Conservation (phyloP, 2,113 vertebrate species). For the Semnornis frantzii region DNA sequence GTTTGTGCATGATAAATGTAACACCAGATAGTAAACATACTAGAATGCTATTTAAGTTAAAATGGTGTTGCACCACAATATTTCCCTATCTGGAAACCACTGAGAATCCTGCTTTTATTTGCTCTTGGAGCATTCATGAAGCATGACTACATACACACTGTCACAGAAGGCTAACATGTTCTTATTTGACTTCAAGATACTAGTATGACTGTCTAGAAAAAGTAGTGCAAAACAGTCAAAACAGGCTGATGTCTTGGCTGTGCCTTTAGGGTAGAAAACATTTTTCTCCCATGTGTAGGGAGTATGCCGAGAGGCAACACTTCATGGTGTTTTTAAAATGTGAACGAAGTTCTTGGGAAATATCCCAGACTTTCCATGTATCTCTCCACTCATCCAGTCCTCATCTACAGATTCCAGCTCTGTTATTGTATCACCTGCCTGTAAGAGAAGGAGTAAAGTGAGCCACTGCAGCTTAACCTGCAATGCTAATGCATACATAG, state of each 20-base stretch:
- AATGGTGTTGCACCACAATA: conserved; percentile 44
- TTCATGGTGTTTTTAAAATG: conserved; percentile 73
- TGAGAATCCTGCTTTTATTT: neutral
- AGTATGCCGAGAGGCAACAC: conserved; percentile 9
- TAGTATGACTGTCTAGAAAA: conserved; percentile 70
- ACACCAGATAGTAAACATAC: conserved; percentile 41
- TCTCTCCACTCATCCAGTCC: conserved; percentile 90
- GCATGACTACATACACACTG: conserved; percentile 18
- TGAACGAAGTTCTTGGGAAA: conserved; percentile 90
- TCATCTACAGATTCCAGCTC: conserved; percentile 83
- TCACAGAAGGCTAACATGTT: neutral
- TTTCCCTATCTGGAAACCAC: neutral
- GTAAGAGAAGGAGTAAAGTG: conserved; percentile 44
- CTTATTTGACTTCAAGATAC: conserved; percentile 57
- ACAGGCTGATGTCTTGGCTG: neutral
- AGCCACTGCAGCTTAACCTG: neutral
- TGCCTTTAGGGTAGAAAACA: conserved; percentile 46
- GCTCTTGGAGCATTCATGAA: neutral
- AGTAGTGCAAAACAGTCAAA: conserved; percentile 84
- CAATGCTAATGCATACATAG: neutral
- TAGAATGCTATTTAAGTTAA: conserved; percentile 37
- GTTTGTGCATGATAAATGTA: conserved; percentile 35
- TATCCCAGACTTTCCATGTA: conserved; percentile 84
- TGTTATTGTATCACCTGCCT: conserved; percentile 86
- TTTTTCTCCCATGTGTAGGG: conserved; percentile 23